Evolutionary conservation across 2,113 vertebrate species (phyloP).

Genomic region (Macquaria australasica): DNA sequence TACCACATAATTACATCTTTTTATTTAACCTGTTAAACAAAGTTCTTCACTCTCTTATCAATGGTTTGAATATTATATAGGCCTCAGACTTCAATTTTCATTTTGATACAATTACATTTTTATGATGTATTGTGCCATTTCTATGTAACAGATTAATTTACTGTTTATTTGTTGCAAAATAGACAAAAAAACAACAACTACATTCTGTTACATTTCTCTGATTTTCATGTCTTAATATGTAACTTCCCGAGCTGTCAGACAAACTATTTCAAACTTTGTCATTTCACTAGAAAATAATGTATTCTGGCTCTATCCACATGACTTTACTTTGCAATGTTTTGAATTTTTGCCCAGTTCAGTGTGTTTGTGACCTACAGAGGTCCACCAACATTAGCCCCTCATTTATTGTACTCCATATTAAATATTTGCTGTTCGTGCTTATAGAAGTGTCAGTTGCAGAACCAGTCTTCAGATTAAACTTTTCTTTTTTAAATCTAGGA

Average conservation of each 20-base stretch:
- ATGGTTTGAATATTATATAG: not conserved
- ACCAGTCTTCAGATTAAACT: not conserved
- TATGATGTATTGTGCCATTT: not conserved
- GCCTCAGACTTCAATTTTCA: not conserved
- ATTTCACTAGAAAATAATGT: too few species aligned
- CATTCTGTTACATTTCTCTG: too few species aligned
- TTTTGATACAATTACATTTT: not conserved
- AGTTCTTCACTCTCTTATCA: too few species aligned
- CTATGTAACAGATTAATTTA: not conserved
- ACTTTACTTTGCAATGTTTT: too few species aligned
- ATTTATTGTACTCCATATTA: too few species aligned
- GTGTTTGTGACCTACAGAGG: not conserved
- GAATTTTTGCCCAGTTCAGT: not conserved
- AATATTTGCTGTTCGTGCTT: not conserved
- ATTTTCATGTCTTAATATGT: too few species aligned
- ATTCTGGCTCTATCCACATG: too few species aligned
- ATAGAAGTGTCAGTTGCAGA: not conserved
- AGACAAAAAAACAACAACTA: not conserved
- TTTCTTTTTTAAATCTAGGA: too few species aligned
- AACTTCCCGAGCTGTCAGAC: too few species aligned
- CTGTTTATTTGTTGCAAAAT: not conserved
- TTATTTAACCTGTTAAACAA: too few species aligned
- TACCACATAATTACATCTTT: too few species aligned
- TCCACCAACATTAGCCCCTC: not conserved
- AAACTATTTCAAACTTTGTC: too few species aligned